Percentiles rank a stretch among this genome's conserved stretches.
These are phyloP conservation scores for Calephelis perditalis DNA, from an alignment of 2,888 invertebrate species.

Conservation along the genomic window DNA sequence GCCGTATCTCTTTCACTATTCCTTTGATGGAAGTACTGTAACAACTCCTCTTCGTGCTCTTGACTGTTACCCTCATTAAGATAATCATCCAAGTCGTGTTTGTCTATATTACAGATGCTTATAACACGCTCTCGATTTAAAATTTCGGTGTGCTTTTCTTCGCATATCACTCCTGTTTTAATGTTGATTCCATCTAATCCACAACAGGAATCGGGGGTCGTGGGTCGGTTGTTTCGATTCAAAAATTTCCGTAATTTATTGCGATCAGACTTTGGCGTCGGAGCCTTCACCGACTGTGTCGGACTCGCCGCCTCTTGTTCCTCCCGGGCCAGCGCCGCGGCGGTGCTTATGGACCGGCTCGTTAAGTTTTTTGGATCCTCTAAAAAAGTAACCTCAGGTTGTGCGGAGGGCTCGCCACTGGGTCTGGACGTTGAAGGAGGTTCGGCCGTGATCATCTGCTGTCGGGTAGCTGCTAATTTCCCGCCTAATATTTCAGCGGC, in stretches of 20 bases:
- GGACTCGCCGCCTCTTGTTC: slow-evolving; percentile 74
- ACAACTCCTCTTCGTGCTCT: slow-evolving; percentile 90
- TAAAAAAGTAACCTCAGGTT: slow-evolving; percentile 69
- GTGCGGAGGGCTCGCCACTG: slow-evolving; percentile 39
- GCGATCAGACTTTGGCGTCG: slow-evolving; percentile 63
- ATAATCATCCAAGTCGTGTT: slow-evolving; percentile 89
- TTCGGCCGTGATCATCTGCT: slow-evolving; percentile 31
- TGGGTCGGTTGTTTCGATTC: slow-evolving; percentile 53
- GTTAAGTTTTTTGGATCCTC: slow-evolving; percentile 77
- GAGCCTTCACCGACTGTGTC: slow-evolving; percentile 71
- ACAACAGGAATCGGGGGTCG: slow-evolving; percentile 69
- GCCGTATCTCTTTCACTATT: slow-evolving; percentile 48
- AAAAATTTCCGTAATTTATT: slow-evolving; percentile 38
- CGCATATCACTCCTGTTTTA: slow-evolving; percentile 65
- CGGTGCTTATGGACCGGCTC: slow-evolving; percentile 77
- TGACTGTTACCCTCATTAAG: slow-evolving; percentile 86
- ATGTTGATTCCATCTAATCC: slow-evolving; percentile 68
- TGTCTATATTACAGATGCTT: slow-evolving; percentile 87
- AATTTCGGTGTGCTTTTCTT: slow-evolving; percentile 73
- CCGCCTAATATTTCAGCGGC: slow-evolving; percentile 71
- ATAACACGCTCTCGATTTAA: slow-evolving; percentile 83
- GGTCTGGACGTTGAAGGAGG: slow-evolving; percentile 38
- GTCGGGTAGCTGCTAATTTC: slow-evolving; percentile 49
- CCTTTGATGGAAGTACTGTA: slow-evolving; percentile 87
- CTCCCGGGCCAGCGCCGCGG: slow-evolving; percentile 78